phyloP scores from a whole-genome alignment of 2,113 vertebrate species.

The Sialia sialis region DNA sequence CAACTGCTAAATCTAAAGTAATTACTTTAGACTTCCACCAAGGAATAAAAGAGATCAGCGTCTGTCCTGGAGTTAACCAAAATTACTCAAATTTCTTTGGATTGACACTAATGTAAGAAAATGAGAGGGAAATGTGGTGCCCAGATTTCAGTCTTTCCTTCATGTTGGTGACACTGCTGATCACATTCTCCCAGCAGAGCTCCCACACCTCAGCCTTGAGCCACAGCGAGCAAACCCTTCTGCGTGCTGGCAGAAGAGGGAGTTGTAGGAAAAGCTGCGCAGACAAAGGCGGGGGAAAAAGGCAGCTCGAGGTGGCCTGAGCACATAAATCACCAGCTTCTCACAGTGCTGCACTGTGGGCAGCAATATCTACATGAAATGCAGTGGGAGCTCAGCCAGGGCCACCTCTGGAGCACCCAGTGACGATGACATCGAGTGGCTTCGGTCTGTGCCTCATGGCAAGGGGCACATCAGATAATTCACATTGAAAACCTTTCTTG shows the following conservation, averaged over 20 bases:
- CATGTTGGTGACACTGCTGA: accelerated
- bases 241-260: slow-evolving; percentile 64
- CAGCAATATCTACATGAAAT: not conserved
- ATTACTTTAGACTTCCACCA: slow-evolving; percentile 33
- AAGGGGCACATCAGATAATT: not conserved
- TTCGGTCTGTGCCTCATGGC: not conserved
- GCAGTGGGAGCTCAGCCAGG: not conserved
- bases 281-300: slow-evolving; percentile 25
- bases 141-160: not conserved
- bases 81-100: not conserved
- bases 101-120: slow-evolving; percentile 23
- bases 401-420: accelerated
- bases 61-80: not conserved
- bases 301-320: not conserved
- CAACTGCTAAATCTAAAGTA: not conserved
- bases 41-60: slow-evolving; percentile 1
- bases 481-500: not conserved
- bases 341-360: not conserved
- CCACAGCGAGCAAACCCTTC: slow-evolving; percentile 33
- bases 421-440: not conserved
- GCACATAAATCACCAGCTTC: not conserved
- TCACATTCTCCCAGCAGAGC: not conserved
- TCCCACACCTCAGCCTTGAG: not conserved
- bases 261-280: slow-evolving; percentile 57
- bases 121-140: not conserved